phyloP scores from a whole-genome alignment of 1,140 invertebrate genomes.

The Sitobion miscanthi region DNA sequence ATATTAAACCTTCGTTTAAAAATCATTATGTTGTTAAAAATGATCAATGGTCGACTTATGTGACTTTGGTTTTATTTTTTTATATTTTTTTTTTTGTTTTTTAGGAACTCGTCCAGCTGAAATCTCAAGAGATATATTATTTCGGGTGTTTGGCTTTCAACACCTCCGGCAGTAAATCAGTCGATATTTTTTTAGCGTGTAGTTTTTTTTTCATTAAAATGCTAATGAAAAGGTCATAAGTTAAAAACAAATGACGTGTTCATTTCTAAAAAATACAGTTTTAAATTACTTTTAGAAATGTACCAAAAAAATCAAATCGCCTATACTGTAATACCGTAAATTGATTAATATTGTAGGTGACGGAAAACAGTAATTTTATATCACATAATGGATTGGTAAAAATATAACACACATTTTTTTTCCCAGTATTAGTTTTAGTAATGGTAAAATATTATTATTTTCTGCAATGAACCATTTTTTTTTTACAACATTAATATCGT shows the following conservation, averaged over 20 bases:
- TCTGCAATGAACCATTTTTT: neutral
- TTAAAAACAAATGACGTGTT: neutral
- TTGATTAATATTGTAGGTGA: too few species aligned
- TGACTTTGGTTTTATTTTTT: neutral
- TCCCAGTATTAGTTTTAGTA: neutral
- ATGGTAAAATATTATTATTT: neutral
- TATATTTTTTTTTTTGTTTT: neutral
- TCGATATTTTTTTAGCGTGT: neutral
- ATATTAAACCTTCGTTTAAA: neutral
- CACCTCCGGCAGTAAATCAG: slow-evolving; percentile 19
- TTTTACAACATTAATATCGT: neutral
- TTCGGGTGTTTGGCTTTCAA: neutral
- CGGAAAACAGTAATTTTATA: neutral
- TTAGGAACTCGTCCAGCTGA: neutral
- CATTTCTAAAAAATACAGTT: neutral
- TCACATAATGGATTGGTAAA: neutral
- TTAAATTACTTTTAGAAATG: neutral
- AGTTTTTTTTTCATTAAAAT: slow-evolving; percentile 28
- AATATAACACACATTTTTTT: neutral
- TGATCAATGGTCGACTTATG: neutral
- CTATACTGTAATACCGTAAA: too few species aligned
- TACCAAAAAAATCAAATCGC: neutral
- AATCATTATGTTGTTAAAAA: slow-evolving; percentile 42
- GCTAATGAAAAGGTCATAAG: slow-evolving; percentile 12
- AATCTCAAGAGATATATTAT: neutral